phyloP scores from a whole-genome alignment of 1,140 invertebrate genomes.

The Elymnias hypermnestra region DNA sequence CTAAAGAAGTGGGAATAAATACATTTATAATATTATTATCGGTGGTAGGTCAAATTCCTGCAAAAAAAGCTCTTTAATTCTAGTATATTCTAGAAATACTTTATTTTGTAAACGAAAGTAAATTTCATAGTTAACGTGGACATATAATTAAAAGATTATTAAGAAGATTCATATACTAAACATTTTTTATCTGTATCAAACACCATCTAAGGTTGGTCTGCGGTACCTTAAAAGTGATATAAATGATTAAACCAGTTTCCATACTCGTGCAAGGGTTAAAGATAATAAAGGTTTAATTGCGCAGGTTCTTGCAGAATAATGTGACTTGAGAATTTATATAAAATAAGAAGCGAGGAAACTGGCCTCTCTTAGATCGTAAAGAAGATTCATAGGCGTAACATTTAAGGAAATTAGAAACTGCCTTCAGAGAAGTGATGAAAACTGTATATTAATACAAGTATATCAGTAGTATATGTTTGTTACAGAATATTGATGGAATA shows the following conservation, averaged over 20 bases:
- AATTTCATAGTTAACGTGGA: no score
- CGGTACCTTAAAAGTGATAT: slow-evolving; percentile 9
- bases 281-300: slow-evolving; percentile 19
- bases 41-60: no score
- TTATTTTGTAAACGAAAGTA: no score
- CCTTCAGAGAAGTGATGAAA: no score
- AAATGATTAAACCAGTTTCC: slow-evolving; percentile 15
- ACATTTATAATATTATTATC: no score
- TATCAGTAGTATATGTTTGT: no score
- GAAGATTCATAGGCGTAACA: neutral
- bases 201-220: neutral
- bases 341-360: slow-evolving; percentile 9
- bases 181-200: slow-evolving; percentile 1
- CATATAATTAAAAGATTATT: no score
- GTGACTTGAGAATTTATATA: slow-evolving; percentile 9
- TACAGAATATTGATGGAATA: neutral
- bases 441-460: no score
- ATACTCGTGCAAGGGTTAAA: slow-evolving; percentile 8
- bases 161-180: no score
- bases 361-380: neutral
- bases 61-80: no score
- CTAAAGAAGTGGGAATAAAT: no score
- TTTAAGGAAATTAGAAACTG: neutral
- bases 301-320: slow-evolving; percentile 13
- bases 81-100: no score